Percentiles rank a stretch among this genome's conserved stretches.
phyloP scores from a whole-genome alignment of 2,113 vertebrate species.

The Pseudois nayaur region DNA sequence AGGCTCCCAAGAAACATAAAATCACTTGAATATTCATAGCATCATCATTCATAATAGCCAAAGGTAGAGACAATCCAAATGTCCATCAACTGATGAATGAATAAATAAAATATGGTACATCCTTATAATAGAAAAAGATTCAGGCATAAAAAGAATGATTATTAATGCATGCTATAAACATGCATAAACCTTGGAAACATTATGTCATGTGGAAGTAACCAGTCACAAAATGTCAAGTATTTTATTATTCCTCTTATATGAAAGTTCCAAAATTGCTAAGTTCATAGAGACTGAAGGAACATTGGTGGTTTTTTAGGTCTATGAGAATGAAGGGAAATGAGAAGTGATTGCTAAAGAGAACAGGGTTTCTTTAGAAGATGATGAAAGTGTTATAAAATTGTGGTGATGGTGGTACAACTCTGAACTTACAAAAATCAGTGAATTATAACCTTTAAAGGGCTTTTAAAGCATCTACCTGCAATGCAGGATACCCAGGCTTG shows the following conservation, averaged over 20 bases:
- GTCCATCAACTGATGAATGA: not conserved
- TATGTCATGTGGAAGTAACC: not conserved
- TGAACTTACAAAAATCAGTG: not conserved
- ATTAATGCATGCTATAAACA: not conserved
- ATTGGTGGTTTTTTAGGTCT: not conserved
- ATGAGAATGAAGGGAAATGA: not conserved
- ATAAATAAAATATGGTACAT: not conserved
- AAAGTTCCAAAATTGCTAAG: not conserved
- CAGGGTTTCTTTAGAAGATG: not conserved
- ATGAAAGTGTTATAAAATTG: not conserved
- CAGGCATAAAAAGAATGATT: not conserved
- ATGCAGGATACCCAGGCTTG: not conserved
- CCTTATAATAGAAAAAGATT: not conserved
- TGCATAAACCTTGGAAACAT: not conserved
- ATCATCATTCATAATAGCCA: not conserved
- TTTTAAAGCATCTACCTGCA: not conserved
- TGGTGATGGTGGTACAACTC: not conserved
- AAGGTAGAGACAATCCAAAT: not conserved
- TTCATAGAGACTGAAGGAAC: not conserved
- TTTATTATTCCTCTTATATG: not conserved
- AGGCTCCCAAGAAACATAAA: not conserved
- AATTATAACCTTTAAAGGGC: not conserved
- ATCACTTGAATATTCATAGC: not conserved
- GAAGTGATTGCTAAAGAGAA: not conserved
- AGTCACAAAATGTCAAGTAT: not conserved